phyloP scores from a whole-genome alignment of 2,888 invertebrate species.

The Leucophenga maculata region DNA sequence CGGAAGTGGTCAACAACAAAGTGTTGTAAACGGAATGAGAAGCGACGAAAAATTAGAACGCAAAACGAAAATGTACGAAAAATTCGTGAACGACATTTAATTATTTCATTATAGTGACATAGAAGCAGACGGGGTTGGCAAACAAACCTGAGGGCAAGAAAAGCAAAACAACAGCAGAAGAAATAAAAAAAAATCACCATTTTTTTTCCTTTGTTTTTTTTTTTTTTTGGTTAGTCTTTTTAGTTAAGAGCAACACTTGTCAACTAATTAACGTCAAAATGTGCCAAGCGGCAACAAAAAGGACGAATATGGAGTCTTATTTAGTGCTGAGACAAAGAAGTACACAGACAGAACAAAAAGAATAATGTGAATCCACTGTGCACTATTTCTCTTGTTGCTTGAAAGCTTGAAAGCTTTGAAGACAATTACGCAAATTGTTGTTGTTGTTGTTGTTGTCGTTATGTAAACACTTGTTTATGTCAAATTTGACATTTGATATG shows the following conservation, averaged over 20 bases:
- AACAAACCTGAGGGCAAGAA: constrained; percentile 51
- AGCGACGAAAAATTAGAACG: constrained; percentile 31
- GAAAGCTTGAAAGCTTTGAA: constrained; percentile 1
- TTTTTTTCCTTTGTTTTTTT: neutral
- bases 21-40: constrained; percentile 26
- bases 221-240: neutral
- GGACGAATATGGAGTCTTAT: neutral
- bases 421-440: constrained; percentile 65
- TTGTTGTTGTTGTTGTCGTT: constrained; percentile 65
- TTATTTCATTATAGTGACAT: constrained; percentile 55
- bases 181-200: neutral
- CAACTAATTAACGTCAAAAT: constrained; percentile 23
- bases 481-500: constrained; percentile 63
- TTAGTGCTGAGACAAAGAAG: constrained; percentile 21
- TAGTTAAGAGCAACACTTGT: constrained; percentile 18
- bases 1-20: constrained; percentile 61
- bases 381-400: constrained; percentile 31
- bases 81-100: constrained; percentile 63
- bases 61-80: constrained; percentile 2
- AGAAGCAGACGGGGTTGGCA: constrained; percentile 44
- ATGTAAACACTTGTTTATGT: constrained; percentile 65
- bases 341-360: neutral
- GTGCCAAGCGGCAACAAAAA: neutral
- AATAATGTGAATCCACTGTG: neutral
- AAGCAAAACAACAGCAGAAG: constrained; percentile 42